Evolutionary conservation across 1,140 invertebrate genomes (phyloP).

Genomic region (Musca vetustissima): DNA sequence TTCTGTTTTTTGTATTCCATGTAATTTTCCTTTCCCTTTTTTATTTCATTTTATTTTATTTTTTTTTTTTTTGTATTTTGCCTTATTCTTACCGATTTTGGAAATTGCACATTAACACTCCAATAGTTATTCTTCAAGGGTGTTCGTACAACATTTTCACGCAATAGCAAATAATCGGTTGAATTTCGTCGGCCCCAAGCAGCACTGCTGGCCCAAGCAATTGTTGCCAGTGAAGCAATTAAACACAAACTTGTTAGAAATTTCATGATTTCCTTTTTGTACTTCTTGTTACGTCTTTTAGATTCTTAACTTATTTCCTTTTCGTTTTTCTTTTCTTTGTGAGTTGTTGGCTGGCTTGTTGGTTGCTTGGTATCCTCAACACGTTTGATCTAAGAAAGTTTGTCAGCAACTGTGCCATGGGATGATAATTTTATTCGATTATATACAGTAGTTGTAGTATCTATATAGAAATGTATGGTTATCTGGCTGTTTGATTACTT

Average conservation of each 20-base stretch:
- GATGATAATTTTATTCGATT: too few relatives aligned
- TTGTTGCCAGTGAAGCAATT: slow-evolving; percentile 37
- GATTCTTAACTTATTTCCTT: not conserved
- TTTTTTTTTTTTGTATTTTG: not conserved
- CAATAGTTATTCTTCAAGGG: slow-evolving; percentile 41
- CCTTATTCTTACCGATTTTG: slow-evolving; percentile 35
- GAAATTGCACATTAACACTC: slow-evolving; percentile 39
- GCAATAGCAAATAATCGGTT: slow-evolving; percentile 36
- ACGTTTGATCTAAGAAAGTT: too few relatives aligned
- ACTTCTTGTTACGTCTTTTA: too few relatives aligned
- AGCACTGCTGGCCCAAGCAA: slow-evolving; percentile 36
- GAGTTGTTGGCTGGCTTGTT: not conserved
- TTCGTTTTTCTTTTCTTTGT: not conserved
- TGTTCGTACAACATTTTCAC: slow-evolving; percentile 35
- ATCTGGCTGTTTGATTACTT: too few relatives aligned
- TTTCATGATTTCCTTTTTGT: slow-evolving; percentile 31
- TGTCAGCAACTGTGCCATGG: too few relatives aligned
- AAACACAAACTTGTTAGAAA: slow-evolving; percentile 37
- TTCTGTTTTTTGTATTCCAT: not conserved
- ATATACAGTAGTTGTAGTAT: too few relatives aligned
- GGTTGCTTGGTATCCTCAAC: not conserved
- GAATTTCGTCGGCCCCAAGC: slow-evolving; percentile 35
- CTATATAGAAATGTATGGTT: too few relatives aligned
- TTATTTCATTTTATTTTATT: not conserved
- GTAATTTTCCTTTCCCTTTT: not conserved